Conservation (phyloP, 2,113 vertebrate genomes). For the Sylvia atricapilla region DNA sequence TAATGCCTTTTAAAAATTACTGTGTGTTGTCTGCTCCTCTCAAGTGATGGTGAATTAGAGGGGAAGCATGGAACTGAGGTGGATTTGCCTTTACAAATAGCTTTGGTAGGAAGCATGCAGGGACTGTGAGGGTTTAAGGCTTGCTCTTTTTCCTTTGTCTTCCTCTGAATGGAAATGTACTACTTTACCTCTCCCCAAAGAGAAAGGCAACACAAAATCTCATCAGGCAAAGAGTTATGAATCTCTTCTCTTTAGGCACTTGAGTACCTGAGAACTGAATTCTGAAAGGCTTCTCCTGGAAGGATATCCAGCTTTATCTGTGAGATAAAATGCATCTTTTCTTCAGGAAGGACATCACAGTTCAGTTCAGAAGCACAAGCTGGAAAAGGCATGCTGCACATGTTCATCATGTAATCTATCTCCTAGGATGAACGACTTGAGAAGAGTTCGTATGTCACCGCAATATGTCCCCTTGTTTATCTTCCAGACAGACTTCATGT, state of each 20-base stretch:
- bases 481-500: constrained; percentile 45
- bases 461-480: constrained; percentile 49
- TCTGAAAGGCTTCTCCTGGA: background rate
- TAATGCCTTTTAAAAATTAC: constrained; percentile 31
- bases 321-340: background rate
- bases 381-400: constrained; percentile 9
- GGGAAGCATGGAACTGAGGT: background rate
- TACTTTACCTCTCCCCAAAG: background rate
- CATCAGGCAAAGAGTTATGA: background rate
- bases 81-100: background rate
- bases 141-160: background rate
- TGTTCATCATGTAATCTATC: constrained; percentile 34
- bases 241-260: background rate
- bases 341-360: constrained; percentile 15
- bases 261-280: background rate
- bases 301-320: background rate
- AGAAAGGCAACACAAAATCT: background rate
- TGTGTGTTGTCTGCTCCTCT: background rate
- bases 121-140: background rate
- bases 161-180: background rate
- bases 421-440: constrained; percentile 44
- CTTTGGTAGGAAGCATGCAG: background rate
- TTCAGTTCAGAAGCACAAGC: background rate
- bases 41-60: background rate
- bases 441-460: background rate